A percentile compares a stretch with the other conserved stretches of the same genome.
Conservation (phyloP, 2,113 vertebrate genomes). For the Dolichotis patagonum region DNA sequence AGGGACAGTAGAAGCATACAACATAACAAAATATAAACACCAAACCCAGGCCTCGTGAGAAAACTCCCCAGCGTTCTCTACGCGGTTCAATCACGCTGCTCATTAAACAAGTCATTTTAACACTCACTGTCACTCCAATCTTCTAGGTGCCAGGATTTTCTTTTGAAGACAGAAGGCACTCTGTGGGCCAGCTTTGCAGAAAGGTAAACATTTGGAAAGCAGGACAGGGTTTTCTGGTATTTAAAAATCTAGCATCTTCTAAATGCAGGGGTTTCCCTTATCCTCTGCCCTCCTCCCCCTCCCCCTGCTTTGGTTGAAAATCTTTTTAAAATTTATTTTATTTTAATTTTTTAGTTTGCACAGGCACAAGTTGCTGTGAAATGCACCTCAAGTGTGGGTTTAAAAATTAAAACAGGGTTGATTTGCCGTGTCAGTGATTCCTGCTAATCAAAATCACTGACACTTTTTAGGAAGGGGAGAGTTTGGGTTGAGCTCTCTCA, state of each 20-base stretch:
- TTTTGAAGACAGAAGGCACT: conserved; percentile 67
- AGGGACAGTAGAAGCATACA: conserved; percentile 48
- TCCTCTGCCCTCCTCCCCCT: fast-evolving
- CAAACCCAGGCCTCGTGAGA: conserved; percentile 31
- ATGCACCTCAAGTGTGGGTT: conserved; percentile 67
- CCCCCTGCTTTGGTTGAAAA: background rate
- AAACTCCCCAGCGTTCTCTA: background rate
- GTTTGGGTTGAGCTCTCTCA: background rate
- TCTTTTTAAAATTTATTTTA: conserved; percentile 69
- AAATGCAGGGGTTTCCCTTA: conserved; percentile 1
- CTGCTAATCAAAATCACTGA: conserved; percentile 75
- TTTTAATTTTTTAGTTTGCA: conserved; percentile 73
- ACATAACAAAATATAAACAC: conserved; percentile 63
- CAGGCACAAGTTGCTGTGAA: conserved; percentile 43
- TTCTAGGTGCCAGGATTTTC: conserved; percentile 71
- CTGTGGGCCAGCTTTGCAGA: conserved; percentile 50
- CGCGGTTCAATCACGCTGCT: conserved; percentile 57
- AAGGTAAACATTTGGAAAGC: conserved; percentile 68
- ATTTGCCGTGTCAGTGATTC: conserved; percentile 76
- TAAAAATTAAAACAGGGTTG: conserved; percentile 80
- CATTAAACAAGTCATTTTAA: conserved; percentile 77
- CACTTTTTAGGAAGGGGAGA: conserved; percentile 40
- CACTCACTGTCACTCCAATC: conserved; percentile 72
- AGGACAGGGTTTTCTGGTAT: conserved; percentile 31
- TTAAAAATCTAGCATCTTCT: conserved; percentile 37